Evolutionary conservation across 2,888 invertebrate genomes (phyloP), one percentile per base, ranked within the genome.

Genomic region (Aelia acuminata): DNA sequence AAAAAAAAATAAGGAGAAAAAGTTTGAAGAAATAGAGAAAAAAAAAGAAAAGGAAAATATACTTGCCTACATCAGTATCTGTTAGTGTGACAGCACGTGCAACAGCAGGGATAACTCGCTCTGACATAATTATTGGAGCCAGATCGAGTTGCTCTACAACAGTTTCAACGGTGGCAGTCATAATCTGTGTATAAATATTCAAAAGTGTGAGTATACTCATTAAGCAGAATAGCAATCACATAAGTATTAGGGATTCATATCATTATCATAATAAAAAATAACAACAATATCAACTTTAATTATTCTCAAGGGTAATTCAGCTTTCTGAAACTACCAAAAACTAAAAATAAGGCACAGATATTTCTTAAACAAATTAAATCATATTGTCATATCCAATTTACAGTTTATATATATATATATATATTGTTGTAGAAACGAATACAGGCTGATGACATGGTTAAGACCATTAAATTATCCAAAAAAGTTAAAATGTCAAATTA

Each of bases 101-200:
- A 49, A 97, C 96, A 48, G 96, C 97, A 53, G 96, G 95, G 70
- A 96, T 94, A 80, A 95, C 94, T 91, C 94, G 94, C 89, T 93
- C 96, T 1, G 95, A 94, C 85, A 98, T 97, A 91, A 98, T 95
- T 75, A 97, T 95, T 75, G 96, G 96, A 75, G 97, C 96, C 92
- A 98, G 94, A 92, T 98, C 98, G 91, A 98, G 93, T 92, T 97
- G 96, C 92, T 97, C 97, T 89, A 96, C 96, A 90, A 98, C 97
- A 57, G 97, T 98, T 94, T 98, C 97, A 91, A 98, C 97, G n/a
- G 97, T 97, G 43, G 98, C 98, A 91, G 98, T 97, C 96, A 97
- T 97, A 92, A 97, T 97, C 97, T 97, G 94, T 92, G 31, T 35
- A 70, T 35, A 10, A 20, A 70, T 70, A 70, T 70, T 70, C 35